Evolutionary conservation across 2,888 invertebrate species (phyloP), one percentile per base, ranked within the genome.

Genomic region (Platypus cylindrus): DNA sequence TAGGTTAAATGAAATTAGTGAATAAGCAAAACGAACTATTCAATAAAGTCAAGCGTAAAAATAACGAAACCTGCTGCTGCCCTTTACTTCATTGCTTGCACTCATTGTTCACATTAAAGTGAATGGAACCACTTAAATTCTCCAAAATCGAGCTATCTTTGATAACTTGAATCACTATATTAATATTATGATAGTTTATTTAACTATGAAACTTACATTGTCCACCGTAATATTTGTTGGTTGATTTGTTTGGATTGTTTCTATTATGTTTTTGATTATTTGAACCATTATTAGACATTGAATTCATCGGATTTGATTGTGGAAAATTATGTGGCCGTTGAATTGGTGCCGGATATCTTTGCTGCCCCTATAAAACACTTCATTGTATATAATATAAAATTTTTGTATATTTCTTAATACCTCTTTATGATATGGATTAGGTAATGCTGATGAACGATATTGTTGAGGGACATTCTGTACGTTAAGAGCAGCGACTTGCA

Each of bases 401-500:
- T 12, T 25, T 17, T 34, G 11, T 11, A 27, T 3, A 5, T 14
- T 11, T 4, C 15, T 29, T 29, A 7, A n/a, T n/a, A n/a, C n/a
- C n/a, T 48, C 47, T 44, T 59, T 62, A 51, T 62, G 53, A 45
- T 60, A 63, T 29, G 51, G 50, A 7, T 68, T 66, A 8, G 68
- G 68, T 49, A 71, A 63, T 11, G 37, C 37, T 9, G 38, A 36
- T 20, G 41, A 32, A 12, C 36, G 34, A 15, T 15, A 35, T 20
- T 40, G 50, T 56, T 75, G 76, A 46, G 73, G 73, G 5, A 71
- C 70, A 40, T 71, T 70, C 20, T 64, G 57, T 37, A 74, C 73
- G 14, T 72, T 72, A 34, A 73, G 73, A 14, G 60, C 72, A 29
- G 74, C 73, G 14, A 61, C 71, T 50, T 79, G 69, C 40, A 78